These are phyloP conservation scores for Daphoenositta chrysoptera DNA, from an alignment of 2,113 vertebrate species.

Conservation along the genomic window DNA sequence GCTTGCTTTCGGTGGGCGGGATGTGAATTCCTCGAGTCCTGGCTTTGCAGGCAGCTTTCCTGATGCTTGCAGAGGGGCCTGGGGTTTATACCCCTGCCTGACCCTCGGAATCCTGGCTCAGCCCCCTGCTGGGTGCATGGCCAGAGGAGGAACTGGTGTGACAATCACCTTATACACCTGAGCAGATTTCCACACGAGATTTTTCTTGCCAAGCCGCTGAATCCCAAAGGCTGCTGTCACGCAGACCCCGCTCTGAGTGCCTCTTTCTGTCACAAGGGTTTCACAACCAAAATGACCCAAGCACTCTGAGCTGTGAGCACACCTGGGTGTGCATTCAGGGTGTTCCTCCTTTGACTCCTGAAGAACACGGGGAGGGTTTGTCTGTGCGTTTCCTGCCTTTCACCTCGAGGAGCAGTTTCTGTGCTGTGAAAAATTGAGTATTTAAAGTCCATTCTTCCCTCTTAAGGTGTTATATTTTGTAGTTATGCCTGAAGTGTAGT, in stretches of 20 bases:
- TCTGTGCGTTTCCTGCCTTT: neutral
- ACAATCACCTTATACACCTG: accelerated
- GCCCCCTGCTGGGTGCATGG: neutral
- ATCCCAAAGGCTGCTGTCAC: neutral
- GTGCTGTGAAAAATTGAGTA: neutral
- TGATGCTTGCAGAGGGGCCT: neutral
- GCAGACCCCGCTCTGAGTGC: neutral
- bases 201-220: neutral
- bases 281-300: neutral
- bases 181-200: neutral
- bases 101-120: neutral
- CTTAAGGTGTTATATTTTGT: neutral
- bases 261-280: neutral
- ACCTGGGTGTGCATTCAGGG: neutral
- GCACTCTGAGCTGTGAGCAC: neutral
- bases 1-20: neutral
- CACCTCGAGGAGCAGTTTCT: neutral
- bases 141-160: neutral
- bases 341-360: neutral
- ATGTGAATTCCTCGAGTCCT: neutral
- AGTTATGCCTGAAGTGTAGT: neutral
- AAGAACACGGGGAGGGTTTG: neutral
- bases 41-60: neutral
- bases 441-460: neutral
- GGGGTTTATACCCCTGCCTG: neutral